phyloP scores from a whole-genome alignment of 2,113 vertebrate species.

The Argyrosomus japonicus region DNA sequence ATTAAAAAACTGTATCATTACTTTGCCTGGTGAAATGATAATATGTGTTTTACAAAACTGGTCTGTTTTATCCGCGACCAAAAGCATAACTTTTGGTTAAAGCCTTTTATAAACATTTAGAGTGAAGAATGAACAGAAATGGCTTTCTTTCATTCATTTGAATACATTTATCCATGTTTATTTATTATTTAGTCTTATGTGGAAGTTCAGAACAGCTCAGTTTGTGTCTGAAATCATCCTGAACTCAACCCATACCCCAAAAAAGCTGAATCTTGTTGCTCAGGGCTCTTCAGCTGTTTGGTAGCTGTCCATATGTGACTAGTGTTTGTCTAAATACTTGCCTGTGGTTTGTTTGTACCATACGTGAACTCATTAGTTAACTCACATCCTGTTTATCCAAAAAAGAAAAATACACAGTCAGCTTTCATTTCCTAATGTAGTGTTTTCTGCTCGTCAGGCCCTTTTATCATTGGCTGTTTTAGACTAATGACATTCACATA shows the following conservation, averaged over 20 bases:
- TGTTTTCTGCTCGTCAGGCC: background rate
- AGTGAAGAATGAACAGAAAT: background rate
- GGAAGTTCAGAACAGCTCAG: background rate
- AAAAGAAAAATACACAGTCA: slow-evolving; percentile 2
- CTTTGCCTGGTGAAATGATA: background rate
- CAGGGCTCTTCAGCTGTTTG: slow-evolving; percentile 30
- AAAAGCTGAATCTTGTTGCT: slow-evolving; percentile 8
- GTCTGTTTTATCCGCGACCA: background rate
- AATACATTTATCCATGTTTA: too few relatives aligned
- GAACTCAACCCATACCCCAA: slow-evolving; percentile 21
- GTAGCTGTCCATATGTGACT: background rate
- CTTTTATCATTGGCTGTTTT: background rate
- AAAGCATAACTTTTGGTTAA: background rate
- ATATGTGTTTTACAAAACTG: background rate
- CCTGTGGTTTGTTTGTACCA: slow-evolving; percentile 6
- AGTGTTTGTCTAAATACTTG: background rate
- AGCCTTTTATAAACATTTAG: slow-evolving; percentile 4
- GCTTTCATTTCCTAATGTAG: background rate
- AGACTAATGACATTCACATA: background rate
- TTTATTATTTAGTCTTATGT: background rate
- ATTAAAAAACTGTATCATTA: background rate
- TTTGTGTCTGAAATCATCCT: slow-evolving; percentile 28
- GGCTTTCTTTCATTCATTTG: background rate
- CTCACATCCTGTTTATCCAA: slow-evolving; percentile 49
- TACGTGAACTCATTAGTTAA: background rate